Evolutionary conservation across 2,888 invertebrate genomes (phyloP), one percentile per base, ranked within the genome.

Genomic region (Allacma fusca): DNA sequence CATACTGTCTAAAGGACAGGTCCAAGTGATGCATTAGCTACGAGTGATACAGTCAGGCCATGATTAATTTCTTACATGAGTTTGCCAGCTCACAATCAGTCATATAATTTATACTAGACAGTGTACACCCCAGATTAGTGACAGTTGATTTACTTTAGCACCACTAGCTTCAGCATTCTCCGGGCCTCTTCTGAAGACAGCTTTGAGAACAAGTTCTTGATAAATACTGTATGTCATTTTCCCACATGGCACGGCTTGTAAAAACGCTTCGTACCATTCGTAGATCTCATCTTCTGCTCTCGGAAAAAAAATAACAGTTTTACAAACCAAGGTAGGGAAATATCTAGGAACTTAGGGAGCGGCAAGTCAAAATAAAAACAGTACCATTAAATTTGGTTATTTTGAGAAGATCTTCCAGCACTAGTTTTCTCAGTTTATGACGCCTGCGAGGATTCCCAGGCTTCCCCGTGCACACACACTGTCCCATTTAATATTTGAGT

Each of bases 11-110:
- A 26, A 77, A 77, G 26, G 76, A 64, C 64, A 76, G 34, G 40
- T 76, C 76, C 64, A 76, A 40, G 24, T 76, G 76, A 43, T 70
- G 71, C 71, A 76, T 71, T 1, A 76, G 26, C 76, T 76, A 50
- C 21, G 65, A 24, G 24, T 23, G 23, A n/a, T 12, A 57, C n/a
- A n/a, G n/a, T n/a, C n/a, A n/a, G n/a, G n/a, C n/a, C n/a, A n/a
- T n/a, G n/a, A n/a, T n/a, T n/a, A n/a, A n/a, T n/a, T n/a, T n/a
- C n/a, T n/a, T n/a, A n/a, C n/a, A n/a, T n/a, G n/a, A n/a, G n/a
- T n/a, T n/a, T n/a, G n/a, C n/a, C n/a, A n/a, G n/a, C n/a, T n/a
- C n/a, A n/a, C n/a, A n/a, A n/a, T n/a, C n/a, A n/a, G n/a, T n/a
- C n/a, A n/a, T n/a, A n/a, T n/a, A 59, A 59, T 7, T 19, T 13